Evolutionary conservation across 2,113 vertebrate species (phyloP).

Genomic region (Dunckerocampus dactyliophorus): DNA sequence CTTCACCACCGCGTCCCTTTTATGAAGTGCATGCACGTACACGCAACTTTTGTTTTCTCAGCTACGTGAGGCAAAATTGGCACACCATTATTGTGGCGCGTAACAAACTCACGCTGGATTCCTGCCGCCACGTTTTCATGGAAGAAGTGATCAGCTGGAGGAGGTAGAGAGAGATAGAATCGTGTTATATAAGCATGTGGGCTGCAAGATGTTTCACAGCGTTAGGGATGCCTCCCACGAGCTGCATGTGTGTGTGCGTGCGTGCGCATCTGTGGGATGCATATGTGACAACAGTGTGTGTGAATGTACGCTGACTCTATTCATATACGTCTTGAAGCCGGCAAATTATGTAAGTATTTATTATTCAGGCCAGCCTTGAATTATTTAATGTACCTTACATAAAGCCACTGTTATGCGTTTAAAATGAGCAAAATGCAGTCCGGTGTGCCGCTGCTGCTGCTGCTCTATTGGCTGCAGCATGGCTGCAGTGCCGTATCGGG

Average conservation of each 20-base stretch:
- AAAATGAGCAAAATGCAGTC: neutral
- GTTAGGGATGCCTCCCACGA: constrained; percentile 60
- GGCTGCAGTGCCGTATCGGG: constrained; percentile 15
- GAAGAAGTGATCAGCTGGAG: constrained; percentile 64
- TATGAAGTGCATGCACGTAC: neutral
- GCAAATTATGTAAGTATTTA: neutral
- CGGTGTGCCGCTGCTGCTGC: neutral
- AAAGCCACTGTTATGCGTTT: too few relatives aligned
- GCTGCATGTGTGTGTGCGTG: constrained; percentile 33
- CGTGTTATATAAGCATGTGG: constrained; percentile 74
- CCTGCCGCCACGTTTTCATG: constrained; percentile 19
- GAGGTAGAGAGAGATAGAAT: constrained; percentile 51
- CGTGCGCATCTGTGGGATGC: constrained; percentile 29
- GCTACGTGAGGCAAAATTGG: neutral
- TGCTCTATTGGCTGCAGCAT: neutral
- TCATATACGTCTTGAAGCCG: neutral
- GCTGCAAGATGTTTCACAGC: constrained; percentile 71
- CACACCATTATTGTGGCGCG: too few relatives aligned
- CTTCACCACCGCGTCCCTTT: neutral
- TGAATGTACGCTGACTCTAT: constrained; percentile 23
- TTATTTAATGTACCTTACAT: neutral
- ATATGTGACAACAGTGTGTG: constrained; percentile 49
- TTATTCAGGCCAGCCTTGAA: neutral
- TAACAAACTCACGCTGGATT: neutral
- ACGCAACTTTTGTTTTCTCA: neutral